Evolutionary conservation across 2,113 vertebrate species (phyloP).

Genomic region (Leptosomus discolor): DNA sequence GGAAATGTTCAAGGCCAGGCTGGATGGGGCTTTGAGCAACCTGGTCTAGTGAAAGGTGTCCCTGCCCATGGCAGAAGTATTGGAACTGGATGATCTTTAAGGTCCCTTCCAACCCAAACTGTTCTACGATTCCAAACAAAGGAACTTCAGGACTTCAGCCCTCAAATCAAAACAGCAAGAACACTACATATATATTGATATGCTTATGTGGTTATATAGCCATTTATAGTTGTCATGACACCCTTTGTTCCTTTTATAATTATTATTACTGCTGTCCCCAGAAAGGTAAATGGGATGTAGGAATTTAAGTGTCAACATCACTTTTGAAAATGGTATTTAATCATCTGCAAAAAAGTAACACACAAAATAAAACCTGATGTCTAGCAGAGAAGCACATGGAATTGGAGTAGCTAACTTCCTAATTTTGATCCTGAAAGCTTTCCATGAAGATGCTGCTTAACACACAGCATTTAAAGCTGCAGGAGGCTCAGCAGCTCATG

Average conservation of each 20-base stretch:
- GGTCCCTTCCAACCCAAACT: too few relatives aligned
- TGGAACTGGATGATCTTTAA: too few relatives aligned
- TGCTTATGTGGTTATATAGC: neutral
- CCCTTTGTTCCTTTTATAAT: neutral
- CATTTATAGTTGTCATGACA: neutral
- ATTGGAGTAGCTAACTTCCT: neutral
- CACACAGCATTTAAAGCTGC: neutral
- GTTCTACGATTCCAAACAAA: too few relatives aligned
- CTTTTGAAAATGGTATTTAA: neutral
- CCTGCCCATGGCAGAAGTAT: too few relatives aligned
- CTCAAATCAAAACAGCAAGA: neutral
- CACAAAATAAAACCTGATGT: neutral
- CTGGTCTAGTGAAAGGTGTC: too few relatives aligned
- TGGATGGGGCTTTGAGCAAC: too few relatives aligned
- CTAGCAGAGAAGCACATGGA: neutral
- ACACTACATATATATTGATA: neutral
- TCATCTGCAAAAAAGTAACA: neutral
- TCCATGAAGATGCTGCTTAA: neutral
- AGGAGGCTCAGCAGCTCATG: neutral
- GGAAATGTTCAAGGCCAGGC: too few relatives aligned
- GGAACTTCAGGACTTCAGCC: neutral
- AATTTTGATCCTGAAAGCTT: neutral
- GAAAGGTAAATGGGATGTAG: neutral
- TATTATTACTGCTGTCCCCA: neutral
- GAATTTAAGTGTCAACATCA: neutral